A percentile compares a stretch with the other conserved stretches of the same genome.
Evolutionary conservation across 2,888 invertebrate genomes (phyloP).

Genomic region (Agapostemon virescens): DNA sequence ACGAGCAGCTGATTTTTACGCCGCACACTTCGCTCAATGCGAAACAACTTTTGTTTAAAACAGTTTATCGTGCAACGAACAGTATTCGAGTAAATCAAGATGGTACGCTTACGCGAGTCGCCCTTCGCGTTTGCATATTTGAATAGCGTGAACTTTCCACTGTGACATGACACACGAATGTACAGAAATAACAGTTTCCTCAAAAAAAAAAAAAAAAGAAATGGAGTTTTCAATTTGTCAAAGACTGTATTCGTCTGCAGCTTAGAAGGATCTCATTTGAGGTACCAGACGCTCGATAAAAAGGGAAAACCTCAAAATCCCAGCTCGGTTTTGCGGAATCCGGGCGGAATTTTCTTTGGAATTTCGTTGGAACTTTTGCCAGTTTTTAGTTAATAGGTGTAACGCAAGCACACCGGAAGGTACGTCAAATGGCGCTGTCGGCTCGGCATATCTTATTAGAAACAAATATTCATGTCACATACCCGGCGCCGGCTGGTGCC

Average conservation of each 20-base stretch:
- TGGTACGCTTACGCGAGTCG: background rate
- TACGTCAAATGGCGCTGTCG: slow-evolving; percentile 75
- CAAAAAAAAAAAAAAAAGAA: too few species aligned
- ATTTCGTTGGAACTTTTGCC: background rate
- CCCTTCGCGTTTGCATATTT: background rate
- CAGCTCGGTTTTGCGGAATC: background rate
- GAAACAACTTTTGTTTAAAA: background rate
- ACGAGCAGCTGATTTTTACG: background rate
- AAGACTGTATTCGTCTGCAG: too few species aligned
- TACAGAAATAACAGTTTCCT: background rate
- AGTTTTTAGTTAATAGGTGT: slow-evolving; percentile 66
- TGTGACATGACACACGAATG: background rate
- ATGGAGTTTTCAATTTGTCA: background rate
- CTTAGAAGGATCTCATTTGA: background rate
- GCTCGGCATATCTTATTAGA: slow-evolving; percentile 80
- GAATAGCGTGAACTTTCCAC: background rate
- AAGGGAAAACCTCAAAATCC: background rate
- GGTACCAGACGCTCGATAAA: background rate
- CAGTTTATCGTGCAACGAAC: background rate
- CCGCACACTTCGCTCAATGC: background rate
- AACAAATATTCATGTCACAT: slow-evolving; percentile 81
- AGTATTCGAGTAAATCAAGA: background rate
- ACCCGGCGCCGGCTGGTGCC: slow-evolving; percentile 80
- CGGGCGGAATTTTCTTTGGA: background rate
- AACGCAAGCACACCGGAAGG: slow-evolving; percentile 68